Base-by-base conservation (phyloP, 1,140 invertebrate genomes). In the Phymorhynchus buccinoides region DNA sequence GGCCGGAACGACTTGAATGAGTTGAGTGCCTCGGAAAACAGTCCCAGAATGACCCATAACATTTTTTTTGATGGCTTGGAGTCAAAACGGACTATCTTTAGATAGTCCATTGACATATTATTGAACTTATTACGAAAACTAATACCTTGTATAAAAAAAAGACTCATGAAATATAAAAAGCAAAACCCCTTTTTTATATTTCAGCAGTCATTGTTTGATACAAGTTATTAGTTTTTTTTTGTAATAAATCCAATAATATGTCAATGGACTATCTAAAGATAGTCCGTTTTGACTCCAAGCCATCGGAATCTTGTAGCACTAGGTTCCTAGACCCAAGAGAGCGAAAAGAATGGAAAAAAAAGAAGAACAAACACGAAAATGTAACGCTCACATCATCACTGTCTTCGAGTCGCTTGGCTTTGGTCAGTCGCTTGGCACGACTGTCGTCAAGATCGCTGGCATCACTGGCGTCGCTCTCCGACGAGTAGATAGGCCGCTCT, bases 391-490 rank as follows among this genome's bases (percentile, higher is more conserved):
- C 90, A 88, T 98, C 97, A 84, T 97, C 97, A 92, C 97, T 97
- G 37, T 79, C 77, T 87, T 95, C 95, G 48, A 95, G 95, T 86
- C 91, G 91, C 97, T 48, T 97, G 3, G 96, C 95, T 91, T 96
- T 96, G 90, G 97, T 96, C 52, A 96, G 93, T 83, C 96, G 95
- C 85, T 96, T 96, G 27, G 95, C 95, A 87, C 96, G 95, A 7
- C 95, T 94, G 0, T 96, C 95, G 88, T 98, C 97, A 89, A 97
- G 95, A 89, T 98, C 97, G 0, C 97, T 97, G 48, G 96, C 96
- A 66, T 95, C 96, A 86, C 97, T 97, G 73, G 97, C 97, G 87
- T 98, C 97, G 0, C 90, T 91, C 86, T 91, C 90, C 14, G 97
- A 97, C 0, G 97, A 98, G 94, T 98, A 98, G 91, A 98, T 92